Base-by-base conservation (phyloP, 64 coral and sea anemone species). In the Pocillopora verrucosa region DNA sequence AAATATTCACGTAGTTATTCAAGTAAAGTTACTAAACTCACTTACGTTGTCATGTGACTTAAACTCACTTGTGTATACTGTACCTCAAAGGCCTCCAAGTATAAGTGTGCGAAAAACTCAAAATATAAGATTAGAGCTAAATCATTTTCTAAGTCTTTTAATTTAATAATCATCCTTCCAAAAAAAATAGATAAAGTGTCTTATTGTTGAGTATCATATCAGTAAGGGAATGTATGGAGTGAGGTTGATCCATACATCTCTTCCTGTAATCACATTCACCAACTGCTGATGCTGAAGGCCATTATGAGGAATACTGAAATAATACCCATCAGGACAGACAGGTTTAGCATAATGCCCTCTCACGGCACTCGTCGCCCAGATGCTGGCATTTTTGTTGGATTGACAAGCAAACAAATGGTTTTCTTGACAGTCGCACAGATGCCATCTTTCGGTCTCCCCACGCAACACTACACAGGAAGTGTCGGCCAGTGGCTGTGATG, bases 231-330 rank as follows among this genome's bases (percentile, higher is more conserved):
- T 90, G 45, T 89, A 96, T 20, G 87, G 91, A 9, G 67, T 93
- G 3, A 96, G n/a, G 30, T 97, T 91, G 13, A 97, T 72, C 95
- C 95, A 97, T 56, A 84, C 77, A 84, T 93, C 88, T 87, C 56
- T 84, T 6, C 59, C 72, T 7, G 67, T 72, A 59, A 93, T 83
- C 30, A 17, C 74, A 22, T 90, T 84, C 20, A 84, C 59, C 26
- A 96, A 63, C 61, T 77, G 87, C 60, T 93, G 77, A 79, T 93
- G 83, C 24, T 96, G 61, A 38, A 82, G 69, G 1, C 90, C 91
- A 91, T 90, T 93, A 59, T 91, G 95, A 45, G 95, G 95, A 22
- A 97, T 61, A 20, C 76, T 61, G 88, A 97, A 97, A 83, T 90
- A 2, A 24, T 93, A 93, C 3, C 95, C 95, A 6, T 76, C 84